Evolutionary conservation across 2,797 vertebrate species (phyloP).

Genomic region (Crocodylus rhombifer): DNA sequence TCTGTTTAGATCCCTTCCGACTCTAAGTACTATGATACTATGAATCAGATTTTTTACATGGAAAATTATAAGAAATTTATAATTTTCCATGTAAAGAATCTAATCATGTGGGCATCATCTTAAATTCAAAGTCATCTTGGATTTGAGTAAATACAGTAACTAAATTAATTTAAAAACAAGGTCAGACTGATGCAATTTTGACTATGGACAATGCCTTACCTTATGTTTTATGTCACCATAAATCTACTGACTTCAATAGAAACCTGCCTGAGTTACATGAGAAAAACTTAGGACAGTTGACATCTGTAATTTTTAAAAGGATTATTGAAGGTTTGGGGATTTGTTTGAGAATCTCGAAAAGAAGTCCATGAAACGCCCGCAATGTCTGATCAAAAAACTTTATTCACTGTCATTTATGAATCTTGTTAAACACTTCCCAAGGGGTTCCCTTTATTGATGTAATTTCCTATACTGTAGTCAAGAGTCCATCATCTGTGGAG

Average conservation of each 20-base stretch:
- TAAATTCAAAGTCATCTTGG: too few species aligned
- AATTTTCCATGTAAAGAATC: too few species aligned
- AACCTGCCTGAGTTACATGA: too few species aligned
- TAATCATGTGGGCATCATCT: too few species aligned
- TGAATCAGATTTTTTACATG: too few species aligned
- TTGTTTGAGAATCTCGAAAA: constrained; percentile 3
- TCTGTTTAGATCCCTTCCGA: too few species aligned
- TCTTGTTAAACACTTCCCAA: constrained; percentile 36
- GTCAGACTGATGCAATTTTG: background rate
- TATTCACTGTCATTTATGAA: constrained; percentile 37
- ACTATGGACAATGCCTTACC: background rate
- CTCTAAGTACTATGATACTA: too few species aligned
- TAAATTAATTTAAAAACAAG: background rate
- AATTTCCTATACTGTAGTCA: background rate
- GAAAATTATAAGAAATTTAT: too few species aligned
- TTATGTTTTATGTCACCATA: background rate
- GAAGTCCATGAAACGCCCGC: constrained; percentile 9
- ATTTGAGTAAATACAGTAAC: too few species aligned
- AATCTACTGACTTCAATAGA: background rate
- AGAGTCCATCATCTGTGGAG: constrained; percentile 18
- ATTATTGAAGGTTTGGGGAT: background rate
- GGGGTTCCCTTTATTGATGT: constrained; percentile 38
- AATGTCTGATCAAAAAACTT: constrained; percentile 36
- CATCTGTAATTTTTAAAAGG: background rate
- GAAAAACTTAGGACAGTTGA: background rate